Conservation (phyloP, 2,113 vertebrate genomes). For the Bufo bufo region DNA sequence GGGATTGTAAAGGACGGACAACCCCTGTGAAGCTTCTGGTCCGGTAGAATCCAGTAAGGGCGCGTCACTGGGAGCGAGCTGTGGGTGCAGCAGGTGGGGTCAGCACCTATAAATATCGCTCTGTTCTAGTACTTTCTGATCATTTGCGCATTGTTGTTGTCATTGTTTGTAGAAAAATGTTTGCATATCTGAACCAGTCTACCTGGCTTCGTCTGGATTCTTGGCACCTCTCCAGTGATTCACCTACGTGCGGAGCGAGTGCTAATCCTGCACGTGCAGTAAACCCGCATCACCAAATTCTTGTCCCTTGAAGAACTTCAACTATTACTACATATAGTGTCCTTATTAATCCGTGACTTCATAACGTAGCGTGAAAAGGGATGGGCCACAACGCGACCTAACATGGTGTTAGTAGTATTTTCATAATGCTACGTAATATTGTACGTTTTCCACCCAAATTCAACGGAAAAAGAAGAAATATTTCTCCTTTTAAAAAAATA, state of each 20-base stretch:
- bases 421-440: too few species aligned
- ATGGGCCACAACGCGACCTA: not conserved
- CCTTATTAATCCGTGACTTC: not conserved
- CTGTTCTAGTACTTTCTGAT: not conserved
- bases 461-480: too few species aligned
- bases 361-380: not conserved
- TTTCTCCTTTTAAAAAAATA: too few species aligned
- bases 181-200: constrained; percentile 24
- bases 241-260: not conserved
- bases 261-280: not conserved
- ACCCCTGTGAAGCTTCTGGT: too few species aligned
- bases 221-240: not conserved
- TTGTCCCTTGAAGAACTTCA: not conserved
- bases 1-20: too few species aligned
- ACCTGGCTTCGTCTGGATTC: not conserved
- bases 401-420: too few species aligned
- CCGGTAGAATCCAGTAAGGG: not conserved
- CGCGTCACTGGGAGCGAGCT: not conserved
- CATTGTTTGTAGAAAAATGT: not conserved
- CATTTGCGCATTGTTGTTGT: not conserved
- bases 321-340: not conserved
- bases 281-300: not conserved
- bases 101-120: not conserved
- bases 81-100: not conserved
- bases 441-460: too few species aligned